Base-by-base conservation (phyloP, 2,113 vertebrate genomes). In the Rhea americana region DNA sequence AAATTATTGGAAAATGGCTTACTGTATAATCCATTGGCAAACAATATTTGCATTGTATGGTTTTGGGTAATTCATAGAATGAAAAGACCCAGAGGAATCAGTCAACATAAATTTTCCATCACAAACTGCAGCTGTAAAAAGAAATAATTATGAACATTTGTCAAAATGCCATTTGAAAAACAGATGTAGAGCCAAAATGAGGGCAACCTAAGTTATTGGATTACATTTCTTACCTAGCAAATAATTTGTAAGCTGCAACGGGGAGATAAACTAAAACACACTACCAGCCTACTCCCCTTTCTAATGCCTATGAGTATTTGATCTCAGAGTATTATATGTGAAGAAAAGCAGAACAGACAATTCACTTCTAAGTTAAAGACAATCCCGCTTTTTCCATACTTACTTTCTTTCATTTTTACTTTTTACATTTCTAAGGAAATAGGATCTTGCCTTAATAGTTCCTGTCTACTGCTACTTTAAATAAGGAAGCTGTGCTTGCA, bases 11-110 rank as follows among this genome's bases (percentile, higher is more conserved):
- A 58, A 94, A 85, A 53, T 47, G 7, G 13, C 93, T 97, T 98
- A 98, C 98, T 58, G 28, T 97, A 98, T 97, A 91, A 98, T 97
- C 98, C 98, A 98, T 8, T 75, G 96, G 55, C 98, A 98, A 87
- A 92, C 3, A 17, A 67, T 55, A 14, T 85, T 90, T 85, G 89
- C 77, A 28, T 94, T 72, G 63, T 97, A 97, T 2, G 95, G 93
- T 8, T 96, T 74, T 70, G 98, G 98, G 81, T 97, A 97, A 90
- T 96, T 93, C 86, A 95, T 70, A 28, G 97, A 98, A 35, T 98
- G 96, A 61, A 98, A 98, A 88, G 91, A 97, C 21, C 98, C 98
- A 51, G 95, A 96, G n/a, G 96, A 91, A 24, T 74, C 96, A 35
- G 93, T 98, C 91, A 98, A 85, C 77, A 98, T 95, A 97, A 97